phyloP scores from a whole-genome alignment of 2,888 invertebrate genomes.

The Tethea ocularis region DNA sequence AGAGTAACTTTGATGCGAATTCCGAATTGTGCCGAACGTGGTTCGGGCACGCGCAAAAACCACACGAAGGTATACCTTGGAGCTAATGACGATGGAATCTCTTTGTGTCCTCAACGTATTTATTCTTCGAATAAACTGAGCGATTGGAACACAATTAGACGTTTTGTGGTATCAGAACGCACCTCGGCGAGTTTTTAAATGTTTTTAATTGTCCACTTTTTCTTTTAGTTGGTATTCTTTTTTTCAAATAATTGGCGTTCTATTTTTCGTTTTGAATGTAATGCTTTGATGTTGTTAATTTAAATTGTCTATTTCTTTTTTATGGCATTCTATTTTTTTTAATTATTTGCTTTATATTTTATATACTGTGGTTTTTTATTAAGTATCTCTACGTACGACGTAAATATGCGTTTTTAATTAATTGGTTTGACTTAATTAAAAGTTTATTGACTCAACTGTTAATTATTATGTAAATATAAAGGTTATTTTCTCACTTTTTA shows the following conservation, averaged over 20 bases:
- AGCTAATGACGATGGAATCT: slow-evolving; percentile 27
- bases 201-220: slow-evolving; percentile 20
- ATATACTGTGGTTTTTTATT: not conserved
- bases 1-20: slow-evolving; percentile 3
- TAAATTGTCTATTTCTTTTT: not conserved
- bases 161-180: slow-evolving; percentile 15
- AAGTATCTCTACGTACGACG: not conserved
- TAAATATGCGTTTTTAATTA: too few species aligned
- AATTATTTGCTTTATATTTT: not conserved
- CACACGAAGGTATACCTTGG: slow-evolving; percentile 13
- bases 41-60: not conserved
- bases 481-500: not conserved
- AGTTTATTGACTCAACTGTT: too few species aligned
- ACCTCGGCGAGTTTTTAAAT: slow-evolving; percentile 5
- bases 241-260: slow-evolving; percentile 10
- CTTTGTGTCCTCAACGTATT: slow-evolving; percentile 21
- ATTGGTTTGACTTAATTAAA: too few species aligned
- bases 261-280: not conserved
- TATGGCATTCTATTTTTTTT: not conserved
- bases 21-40: slow-evolving; percentile 4
- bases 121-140: slow-evolving; percentile 20
- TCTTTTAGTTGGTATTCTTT: slow-evolving; percentile 10
- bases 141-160: slow-evolving; percentile 18
- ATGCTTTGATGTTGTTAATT: not conserved
- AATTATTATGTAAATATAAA: too few species aligned